phyloP scores from a whole-genome alignment of 2,888 invertebrate genomes.

The Tachina grossa region DNA sequence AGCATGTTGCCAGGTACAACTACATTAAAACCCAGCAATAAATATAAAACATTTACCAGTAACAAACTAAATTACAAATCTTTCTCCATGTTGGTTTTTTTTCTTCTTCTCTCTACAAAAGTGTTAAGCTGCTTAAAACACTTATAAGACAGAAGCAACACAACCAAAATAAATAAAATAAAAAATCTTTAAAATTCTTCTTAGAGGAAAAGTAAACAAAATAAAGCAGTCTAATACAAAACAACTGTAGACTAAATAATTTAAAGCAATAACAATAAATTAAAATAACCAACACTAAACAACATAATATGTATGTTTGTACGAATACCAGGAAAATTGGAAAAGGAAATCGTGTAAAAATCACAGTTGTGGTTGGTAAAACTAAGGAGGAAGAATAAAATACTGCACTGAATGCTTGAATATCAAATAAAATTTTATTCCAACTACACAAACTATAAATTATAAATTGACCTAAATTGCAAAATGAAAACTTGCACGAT shows the following conservation, averaged over 20 bases:
- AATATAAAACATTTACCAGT: neutral
- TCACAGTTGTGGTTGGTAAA: constrained; percentile 34
- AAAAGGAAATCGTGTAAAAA: constrained; percentile 45
- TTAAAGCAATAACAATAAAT: constrained; percentile 67
- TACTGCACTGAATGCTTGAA: constrained; percentile 11
- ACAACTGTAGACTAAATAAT: constrained; percentile 52
- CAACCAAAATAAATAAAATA: constrained; percentile 3
- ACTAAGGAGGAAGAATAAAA: neutral
- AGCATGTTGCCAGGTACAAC: neutral
- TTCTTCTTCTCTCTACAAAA: neutral
- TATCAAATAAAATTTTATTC: constrained; percentile 48
- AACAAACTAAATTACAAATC: constrained; percentile 5
- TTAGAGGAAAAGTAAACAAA: constrained; percentile 18
- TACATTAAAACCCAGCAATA: neutral
- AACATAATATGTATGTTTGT: neutral
- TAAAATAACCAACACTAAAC: constrained; percentile 44
- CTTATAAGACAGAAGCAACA: constrained; percentile 28
- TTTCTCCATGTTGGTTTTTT: neutral
- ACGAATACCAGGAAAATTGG: neutral
- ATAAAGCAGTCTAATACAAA: constrained; percentile 21
- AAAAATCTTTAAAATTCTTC: constrained; percentile 7
- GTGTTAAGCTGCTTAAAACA: constrained; percentile 64
- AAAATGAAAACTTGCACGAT: constrained; percentile 46
- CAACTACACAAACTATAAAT: constrained; percentile 52
- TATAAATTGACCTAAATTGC: constrained; percentile 61